Base-by-base conservation (phyloP, 2,888 invertebrate genomes). In the Melanchra persicariae region DNA sequence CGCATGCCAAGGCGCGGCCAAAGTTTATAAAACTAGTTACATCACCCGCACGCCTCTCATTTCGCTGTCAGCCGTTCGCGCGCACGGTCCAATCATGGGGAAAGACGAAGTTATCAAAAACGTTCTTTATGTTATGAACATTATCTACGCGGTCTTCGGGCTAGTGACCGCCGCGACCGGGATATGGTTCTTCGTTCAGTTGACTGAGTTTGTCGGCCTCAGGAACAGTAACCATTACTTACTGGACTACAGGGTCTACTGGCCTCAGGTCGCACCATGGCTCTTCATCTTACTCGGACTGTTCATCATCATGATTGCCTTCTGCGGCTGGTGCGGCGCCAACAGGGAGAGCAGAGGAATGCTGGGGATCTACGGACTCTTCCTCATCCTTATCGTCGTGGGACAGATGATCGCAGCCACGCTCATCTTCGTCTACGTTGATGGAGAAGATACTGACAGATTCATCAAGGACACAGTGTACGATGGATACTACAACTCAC, bases 231-330 rank as follows among this genome's bases (percentile, higher is more conserved):
- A 96, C 90, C 96, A 95, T 71, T 96, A 95, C 62, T 74, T 96
- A 49, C 70, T 95, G 88, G 96, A 96, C 91, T 96, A 95, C 83
- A 87, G 95, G 62, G 87, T 96, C 58, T 96, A 96, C 87, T 96
- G 96, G 96, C 96, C 95, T 2, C 96, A 96, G 75, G 94, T 94
- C 3, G 95, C 94, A 64, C 96, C 96, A 92, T 96, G 96, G 96
- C 91, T 96, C 81, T 95, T 95, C 86, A 95, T 95, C 60, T 63
- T 96, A 0, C 88, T 94, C 9, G 95, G 95, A 40, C 71, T 95
- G 55, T 92, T 92, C 77, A 91, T 95, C 45, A 92, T 95, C 91
- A 88, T 93, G 75, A 91, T 96, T 45, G 89, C 95, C 0, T 93
- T 95, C 86, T 95, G 95, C 60, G 95, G 95, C 1, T 96, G 93